Evolutionary conservation across 92 coral and sea anemone species (phyloP).

Genomic region (Scolanthus callimorphus): DNA sequence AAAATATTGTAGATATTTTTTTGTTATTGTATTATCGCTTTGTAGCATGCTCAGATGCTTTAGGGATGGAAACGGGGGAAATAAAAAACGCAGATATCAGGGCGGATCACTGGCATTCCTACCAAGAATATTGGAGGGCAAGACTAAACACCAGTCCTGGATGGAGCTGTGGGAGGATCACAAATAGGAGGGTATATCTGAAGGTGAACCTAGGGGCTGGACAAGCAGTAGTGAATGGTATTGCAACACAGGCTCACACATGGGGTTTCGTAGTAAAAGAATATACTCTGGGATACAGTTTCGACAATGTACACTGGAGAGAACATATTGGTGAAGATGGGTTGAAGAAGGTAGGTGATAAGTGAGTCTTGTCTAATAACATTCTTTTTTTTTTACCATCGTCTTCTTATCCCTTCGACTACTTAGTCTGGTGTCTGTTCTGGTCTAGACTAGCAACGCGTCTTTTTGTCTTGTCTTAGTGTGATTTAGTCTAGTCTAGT

Average conservation of each 20-base stretch:
- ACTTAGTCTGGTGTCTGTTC: no score
- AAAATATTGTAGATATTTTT: neutral
- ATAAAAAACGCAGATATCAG: conserved; percentile 1
- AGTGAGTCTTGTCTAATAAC: neutral
- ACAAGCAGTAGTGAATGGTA: conserved; percentile 27
- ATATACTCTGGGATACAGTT: conserved; percentile 50
- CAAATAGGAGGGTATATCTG: neutral
- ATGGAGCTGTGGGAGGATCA: neutral
- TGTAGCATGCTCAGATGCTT: conserved; percentile 29
- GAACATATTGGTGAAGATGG: conserved; percentile 49
- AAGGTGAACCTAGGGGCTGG: conserved; percentile 20
- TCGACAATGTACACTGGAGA: conserved; percentile 52
- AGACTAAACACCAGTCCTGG: conserved; percentile 5
- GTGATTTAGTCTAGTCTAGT: no score
- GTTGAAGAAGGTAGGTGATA: conserved; percentile 22
- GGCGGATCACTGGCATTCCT: neutral
- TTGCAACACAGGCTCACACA: conserved; percentile 23
- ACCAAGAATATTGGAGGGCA: neutral
- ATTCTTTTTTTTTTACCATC: no score
- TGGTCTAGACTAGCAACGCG: no score
- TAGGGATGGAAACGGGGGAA: conserved; percentile 38
- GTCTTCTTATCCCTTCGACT: no score
- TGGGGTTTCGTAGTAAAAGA: neutral
- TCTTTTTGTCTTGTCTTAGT: no score
- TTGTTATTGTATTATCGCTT: no score